Evolutionary conservation across 2,888 invertebrate species (phyloP), one percentile per base, ranked within the genome.

Genomic region (Leptopilina drosophilae): DNA sequence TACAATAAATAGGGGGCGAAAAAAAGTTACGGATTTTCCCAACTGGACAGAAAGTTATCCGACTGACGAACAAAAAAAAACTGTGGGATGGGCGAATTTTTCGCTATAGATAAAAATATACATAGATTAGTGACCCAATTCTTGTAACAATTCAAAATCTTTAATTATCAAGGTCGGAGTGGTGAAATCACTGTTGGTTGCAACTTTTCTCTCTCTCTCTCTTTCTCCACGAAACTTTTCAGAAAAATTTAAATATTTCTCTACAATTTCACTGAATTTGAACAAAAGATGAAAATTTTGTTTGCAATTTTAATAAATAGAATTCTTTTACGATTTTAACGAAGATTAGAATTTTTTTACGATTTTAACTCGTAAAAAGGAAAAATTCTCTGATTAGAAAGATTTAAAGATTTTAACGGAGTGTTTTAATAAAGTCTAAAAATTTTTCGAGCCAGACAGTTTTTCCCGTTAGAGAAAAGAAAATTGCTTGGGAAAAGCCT

Each of bases 401-500:
- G 20, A 20, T 20, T 20, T 20, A 33, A 33, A 5, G 46, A 26
- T 20, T 1, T 5, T 12, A 5, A 5, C 1, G 53, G 14, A 6
- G 53, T 12, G 53, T 20, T 53, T 67, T 49, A 69, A 69, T 69
- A 26, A 69, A 69, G 49, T 69, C 20, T 6, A 7, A 2, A 2
- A 12, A 26, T 11, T 26, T 69, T 69, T 53, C 26, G 14, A 14
- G 69, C 14, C 69, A 69, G 69, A 53, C 69, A 69, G 67, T 67
- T 49, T 33, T 33, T 33, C 33, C 20, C 15, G 46, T 49, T 67
- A 15, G 46, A 67, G 49, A 69, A 20, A 20, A 69, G 8, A 53
- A 69, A 69, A 69, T 69, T 69, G 53, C 69, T 53, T 69, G 67
- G 67, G 12, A 69, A 69, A 69, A n/a, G 12, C 49, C 53, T 53